Percentiles rank a stretch among this genome's conserved stretches.
Evolutionary conservation across 2,797 vertebrate genomes (phyloP).

Genomic region (Anabacerthia variegaticeps): DNA sequence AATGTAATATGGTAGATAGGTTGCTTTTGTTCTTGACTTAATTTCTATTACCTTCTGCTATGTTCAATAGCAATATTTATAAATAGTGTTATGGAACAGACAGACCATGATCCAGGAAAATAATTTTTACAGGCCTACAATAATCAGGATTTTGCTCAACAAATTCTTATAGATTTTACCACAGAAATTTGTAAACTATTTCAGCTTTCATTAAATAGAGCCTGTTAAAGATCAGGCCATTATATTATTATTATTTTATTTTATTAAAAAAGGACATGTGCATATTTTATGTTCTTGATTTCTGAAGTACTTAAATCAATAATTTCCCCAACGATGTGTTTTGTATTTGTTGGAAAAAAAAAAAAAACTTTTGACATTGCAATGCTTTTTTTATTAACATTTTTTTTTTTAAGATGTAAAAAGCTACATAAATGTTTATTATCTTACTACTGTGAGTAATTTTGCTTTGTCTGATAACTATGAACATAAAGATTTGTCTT

Average conservation of each 20-base stretch:
- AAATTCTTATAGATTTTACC: not conserved
- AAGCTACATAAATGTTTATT: not conserved
- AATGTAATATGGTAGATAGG: not conserved
- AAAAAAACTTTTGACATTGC: not conserved
- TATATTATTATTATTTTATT: not conserved
- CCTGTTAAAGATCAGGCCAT: not conserved
- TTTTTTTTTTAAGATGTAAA: not conserved
- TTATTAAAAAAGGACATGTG: not conserved
- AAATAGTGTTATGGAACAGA: not conserved
- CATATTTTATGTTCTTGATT: not conserved
- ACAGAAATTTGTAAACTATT: not conserved
- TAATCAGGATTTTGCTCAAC: not conserved
- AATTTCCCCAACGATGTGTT: not conserved
- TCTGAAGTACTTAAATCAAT: not conserved
- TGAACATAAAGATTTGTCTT: not conserved
- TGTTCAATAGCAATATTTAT: not conserved
- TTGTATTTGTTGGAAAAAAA: not conserved
- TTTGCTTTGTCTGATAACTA: not conserved
- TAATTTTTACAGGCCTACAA: not conserved
- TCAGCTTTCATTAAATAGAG: not conserved
- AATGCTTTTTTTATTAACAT: not conserved
- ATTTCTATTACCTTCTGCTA: not conserved
- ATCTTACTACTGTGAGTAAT: not conserved
- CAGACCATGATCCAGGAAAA: not conserved
- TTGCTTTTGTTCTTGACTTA: not conserved